Conservation (phyloP, 1,140 invertebrate genomes). For the Caenorhabditis remanei region DNA sequence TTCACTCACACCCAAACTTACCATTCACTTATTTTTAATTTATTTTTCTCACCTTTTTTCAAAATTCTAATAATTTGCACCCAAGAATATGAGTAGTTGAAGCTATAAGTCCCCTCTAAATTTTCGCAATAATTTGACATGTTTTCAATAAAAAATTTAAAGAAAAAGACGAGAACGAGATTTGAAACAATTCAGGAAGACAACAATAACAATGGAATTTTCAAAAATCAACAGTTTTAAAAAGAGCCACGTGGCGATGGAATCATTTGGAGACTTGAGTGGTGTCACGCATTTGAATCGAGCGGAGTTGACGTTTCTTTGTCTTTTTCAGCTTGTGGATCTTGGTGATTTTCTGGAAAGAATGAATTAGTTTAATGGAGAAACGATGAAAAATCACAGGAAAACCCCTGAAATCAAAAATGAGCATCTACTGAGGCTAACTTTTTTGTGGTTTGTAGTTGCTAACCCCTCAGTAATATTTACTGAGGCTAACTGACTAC, state of each 20-base stretch:
- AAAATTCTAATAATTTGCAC: not conserved
- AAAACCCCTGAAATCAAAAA: not conserved
- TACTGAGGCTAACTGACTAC: not conserved
- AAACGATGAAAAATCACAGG: not conserved
- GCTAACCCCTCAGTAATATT: not conserved
- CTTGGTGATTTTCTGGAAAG: constrained; percentile 64
- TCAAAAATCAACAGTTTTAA: not conserved
- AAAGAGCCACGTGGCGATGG: not conserved
- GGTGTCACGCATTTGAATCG: constrained; percentile 62
- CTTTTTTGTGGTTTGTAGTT: not conserved
- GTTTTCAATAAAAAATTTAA: too few relatives aligned
- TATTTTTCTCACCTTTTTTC: not conserved
- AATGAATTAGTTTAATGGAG: not conserved
- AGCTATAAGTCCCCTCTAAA: not conserved
- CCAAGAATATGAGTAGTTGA: constrained; percentile 9
- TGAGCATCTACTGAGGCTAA: not conserved
- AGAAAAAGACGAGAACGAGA: too few relatives aligned
- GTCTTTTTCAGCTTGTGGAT: constrained; percentile 65
- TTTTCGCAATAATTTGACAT: too few relatives aligned
- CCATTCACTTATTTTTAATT: not conserved
- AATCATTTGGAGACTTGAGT: constrained; percentile 11
- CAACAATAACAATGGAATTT: not conserved
- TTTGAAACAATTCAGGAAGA: too few relatives aligned
- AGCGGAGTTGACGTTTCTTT: constrained; percentile 65
- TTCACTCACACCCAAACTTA: not conserved